These are phyloP conservation scores for Meteorus colon DNA, from an alignment of 2,888 invertebrate genomes.

Conservation along the genomic window DNA sequence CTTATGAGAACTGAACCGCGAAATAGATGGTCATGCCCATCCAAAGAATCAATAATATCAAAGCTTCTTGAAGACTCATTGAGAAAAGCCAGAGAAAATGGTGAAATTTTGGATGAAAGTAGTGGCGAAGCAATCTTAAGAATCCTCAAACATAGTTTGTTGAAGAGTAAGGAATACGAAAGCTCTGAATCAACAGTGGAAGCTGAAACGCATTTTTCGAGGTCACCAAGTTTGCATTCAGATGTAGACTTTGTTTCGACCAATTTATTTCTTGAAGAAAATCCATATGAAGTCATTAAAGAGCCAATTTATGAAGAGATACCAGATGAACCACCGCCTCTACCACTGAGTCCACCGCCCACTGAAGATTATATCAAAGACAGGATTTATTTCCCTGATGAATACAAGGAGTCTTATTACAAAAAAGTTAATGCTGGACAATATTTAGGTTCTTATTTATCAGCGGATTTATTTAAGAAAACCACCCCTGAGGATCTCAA, in stretches of 20 bases:
- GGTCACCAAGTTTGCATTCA: conserved; percentile 62
- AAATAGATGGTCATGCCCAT: conserved; percentile 51
- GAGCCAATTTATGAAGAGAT: conserved; percentile 74
- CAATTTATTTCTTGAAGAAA: conserved; percentile 69
- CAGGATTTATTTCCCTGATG: conserved; percentile 76
- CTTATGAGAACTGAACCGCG: conserved; percentile 37
- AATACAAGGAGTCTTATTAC: conserved; percentile 62
- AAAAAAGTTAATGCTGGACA: conserved; percentile 61
- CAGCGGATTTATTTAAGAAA: conserved; percentile 63
- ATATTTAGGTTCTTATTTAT: conserved; percentile 61
- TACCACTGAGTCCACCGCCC: conserved; percentile 87
- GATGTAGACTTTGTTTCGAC: conserved; percentile 66
- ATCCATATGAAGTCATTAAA: conserved; percentile 72
- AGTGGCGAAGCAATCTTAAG: conserved; percentile 70
- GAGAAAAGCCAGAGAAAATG: conserved; percentile 67
- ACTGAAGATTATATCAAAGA: conserved; percentile 80
- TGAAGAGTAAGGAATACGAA: conserved; percentile 65
- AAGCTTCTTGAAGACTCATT: conserved; percentile 69
- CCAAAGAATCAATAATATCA: conserved; percentile 67
- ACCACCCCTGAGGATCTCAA: conserved; percentile 74
- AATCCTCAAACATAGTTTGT: conserved; percentile 69
- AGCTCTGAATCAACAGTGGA: conserved; percentile 62
- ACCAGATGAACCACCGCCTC: conserved; percentile 78
- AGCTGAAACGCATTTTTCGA: conserved; percentile 61
- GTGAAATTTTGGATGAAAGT: conserved; percentile 67